These are phyloP conservation scores for Pterophyllum scalare DNA, from an alignment of 2,113 vertebrate genomes.

Conservation along the genomic window DNA sequence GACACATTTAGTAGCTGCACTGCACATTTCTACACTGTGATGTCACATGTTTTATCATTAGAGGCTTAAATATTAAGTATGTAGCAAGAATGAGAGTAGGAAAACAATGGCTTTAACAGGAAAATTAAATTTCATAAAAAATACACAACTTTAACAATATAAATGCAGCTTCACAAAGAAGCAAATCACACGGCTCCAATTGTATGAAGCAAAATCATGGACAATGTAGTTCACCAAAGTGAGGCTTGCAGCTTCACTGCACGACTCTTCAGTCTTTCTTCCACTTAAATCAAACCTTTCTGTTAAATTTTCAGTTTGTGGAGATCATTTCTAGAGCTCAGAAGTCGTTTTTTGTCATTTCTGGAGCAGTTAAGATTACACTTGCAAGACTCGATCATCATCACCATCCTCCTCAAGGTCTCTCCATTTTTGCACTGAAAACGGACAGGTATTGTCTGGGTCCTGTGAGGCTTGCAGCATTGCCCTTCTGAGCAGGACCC, in stretches of 20 bases:
- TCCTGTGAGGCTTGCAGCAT: constrained; percentile 90
- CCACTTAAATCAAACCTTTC: not conserved
- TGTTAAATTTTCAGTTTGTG: constrained; percentile 76
- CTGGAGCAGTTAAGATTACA: constrained; percentile 86
- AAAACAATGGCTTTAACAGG: not conserved
- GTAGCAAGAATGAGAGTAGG: not conserved
- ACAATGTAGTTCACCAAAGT: not conserved
- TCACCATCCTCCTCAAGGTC: constrained; percentile 88
- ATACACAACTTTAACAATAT: not conserved
- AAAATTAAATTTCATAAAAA: constrained; percentile 14
- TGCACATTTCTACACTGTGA: constrained; percentile 74
- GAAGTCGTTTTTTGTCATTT: constrained; percentile 67
- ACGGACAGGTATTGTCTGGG: constrained; percentile 85
- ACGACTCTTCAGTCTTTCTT: not conserved
- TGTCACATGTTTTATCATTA: constrained; percentile 72
- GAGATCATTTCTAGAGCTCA: constrained; percentile 86
- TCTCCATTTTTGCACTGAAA: constrained; percentile 89
- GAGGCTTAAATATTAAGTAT: constrained; percentile 23
- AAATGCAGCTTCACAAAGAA: constrained; percentile 89
- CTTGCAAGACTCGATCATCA: constrained; percentile 92
- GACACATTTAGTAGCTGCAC: constrained; percentile 84
- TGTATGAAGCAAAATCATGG: constrained; percentile 86
- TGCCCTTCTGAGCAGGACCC: constrained; percentile 88
- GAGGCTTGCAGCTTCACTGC: not conserved
- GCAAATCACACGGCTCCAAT: constrained; percentile 90